Evolutionary conservation across 1,140 invertebrate genomes (phyloP), one percentile per base, ranked within the genome.

Genomic region (Conopomorpha cramerella): DNA sequence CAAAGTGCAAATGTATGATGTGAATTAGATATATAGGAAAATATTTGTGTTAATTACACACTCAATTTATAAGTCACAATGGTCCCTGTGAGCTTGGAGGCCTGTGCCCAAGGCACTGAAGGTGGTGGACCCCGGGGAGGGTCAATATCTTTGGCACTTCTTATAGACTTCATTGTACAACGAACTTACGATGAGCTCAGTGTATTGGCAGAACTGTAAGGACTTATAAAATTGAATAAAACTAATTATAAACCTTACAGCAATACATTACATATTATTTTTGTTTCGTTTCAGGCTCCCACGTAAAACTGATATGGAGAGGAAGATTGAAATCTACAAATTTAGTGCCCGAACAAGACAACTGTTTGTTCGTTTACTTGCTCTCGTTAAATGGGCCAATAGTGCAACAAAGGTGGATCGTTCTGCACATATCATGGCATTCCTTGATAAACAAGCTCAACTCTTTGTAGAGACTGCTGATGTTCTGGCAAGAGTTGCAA

Each of bases 251-350:
- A n/a, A n/a, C n/a, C n/a, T n/a, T n/a, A n/a, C n/a, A n/a, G n/a
- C n/a, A n/a, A n/a, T n/a, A n/a, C n/a, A n/a, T n/a, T n/a, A n/a
- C n/a, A n/a, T n/a, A n/a, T n/a, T n/a, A n/a, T n/a, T n/a, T n/a
- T n/a, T n/a, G n/a, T 49, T 37, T 41, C 27, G 51, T 82, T 82
- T 26, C 49, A 95, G 93, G 34, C 80, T 99, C 43, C 96, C 95
- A 25, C 81, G 96, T 18, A 99, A 99, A 81, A 96, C 93, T 11
- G 96, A 99, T 58, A 95, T 98, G 89, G 97, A 97, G 65, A 84
- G 95, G 3, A 99, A 99, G 80, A 92, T 98, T 59, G 96, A 98
- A 79, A 98, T 99, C 48, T 96, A 96, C 42, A 93, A 96, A 68
- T 98, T 97, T 79, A 93, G 96, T 32, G 92, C 91, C 14, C 81